Evolutionary conservation across 2,888 invertebrate species (phyloP).

Genomic region (Aleiodes leptofemur): DNA sequence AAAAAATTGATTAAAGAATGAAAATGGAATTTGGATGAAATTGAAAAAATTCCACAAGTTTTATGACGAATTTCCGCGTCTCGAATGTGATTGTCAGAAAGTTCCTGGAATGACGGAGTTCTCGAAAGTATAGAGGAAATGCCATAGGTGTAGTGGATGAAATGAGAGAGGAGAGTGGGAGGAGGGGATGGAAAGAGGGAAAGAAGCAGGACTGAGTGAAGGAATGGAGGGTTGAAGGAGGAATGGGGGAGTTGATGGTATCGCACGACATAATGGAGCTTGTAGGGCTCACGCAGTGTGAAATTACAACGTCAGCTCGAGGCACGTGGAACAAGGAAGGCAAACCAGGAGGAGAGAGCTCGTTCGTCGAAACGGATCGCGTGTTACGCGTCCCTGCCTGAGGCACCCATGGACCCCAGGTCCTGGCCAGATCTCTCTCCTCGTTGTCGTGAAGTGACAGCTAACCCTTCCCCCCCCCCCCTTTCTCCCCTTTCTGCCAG

Average conservation of each 20-base stretch:
- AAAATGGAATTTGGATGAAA: too few species aligned
- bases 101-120: too few species aligned
- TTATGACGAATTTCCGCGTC: too few species aligned
- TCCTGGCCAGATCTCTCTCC: constrained; percentile 22
- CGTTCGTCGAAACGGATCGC: constrained; percentile 64
- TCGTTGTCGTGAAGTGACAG: constrained; percentile 54
- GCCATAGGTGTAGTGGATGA: too few species aligned
- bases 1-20: too few species aligned
- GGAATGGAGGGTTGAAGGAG: not conserved
- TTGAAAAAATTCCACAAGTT: too few species aligned
- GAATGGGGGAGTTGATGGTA: constrained; percentile 26
- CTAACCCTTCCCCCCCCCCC: constrained; percentile 8
- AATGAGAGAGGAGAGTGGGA: not conserved
- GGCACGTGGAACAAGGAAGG: constrained; percentile 41
- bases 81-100: too few species aligned
- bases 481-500: too few species aligned
- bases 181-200: not conserved
- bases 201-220: constrained; percentile 2
- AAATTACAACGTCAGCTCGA: constrained; percentile 67
- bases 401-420: constrained; percentile 35
- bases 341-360: constrained; percentile 35
- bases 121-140: too few species aligned
- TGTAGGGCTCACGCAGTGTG: constrained; percentile 65
- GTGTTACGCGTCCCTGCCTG: constrained; percentile 50
- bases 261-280: constrained; percentile 59